A percentile compares a stretch with the other conserved stretches of the same genome.
Conservation (phyloP, 2,888 invertebrate genomes). For the Yponomeuta cagnagella region DNA sequence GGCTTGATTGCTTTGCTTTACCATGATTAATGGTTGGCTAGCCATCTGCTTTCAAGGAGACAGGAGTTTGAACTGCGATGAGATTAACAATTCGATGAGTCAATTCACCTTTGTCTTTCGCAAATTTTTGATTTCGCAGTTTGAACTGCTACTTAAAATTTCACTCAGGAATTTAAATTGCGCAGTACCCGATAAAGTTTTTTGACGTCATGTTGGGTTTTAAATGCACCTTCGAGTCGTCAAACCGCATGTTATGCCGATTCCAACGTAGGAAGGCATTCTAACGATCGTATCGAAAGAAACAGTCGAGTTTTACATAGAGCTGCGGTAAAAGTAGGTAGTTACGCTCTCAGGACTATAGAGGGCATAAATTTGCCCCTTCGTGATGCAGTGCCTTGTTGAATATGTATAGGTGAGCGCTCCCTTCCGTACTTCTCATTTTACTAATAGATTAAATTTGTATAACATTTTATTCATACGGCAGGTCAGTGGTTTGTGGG, state of each 20-base stretch:
- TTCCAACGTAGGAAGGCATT: constrained; percentile 30
- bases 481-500: constrained; percentile 61
- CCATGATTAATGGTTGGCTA: constrained; percentile 14
- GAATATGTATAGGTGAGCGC: constrained; percentile 73
- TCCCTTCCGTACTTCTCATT: constrained; percentile 76
- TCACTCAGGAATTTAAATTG: not conserved
- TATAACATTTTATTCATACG: constrained; percentile 72
- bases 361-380: constrained; percentile 68
- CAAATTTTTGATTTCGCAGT: not conserved
- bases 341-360: constrained; percentile 63
- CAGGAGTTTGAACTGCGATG: not conserved
- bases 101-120: not conserved
- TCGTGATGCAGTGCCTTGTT: constrained; percentile 75
- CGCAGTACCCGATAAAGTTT: not conserved
- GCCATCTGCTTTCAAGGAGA: constrained; percentile 14
- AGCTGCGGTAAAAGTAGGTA: constrained; percentile 53
- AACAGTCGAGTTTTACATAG: constrained; percentile 72
- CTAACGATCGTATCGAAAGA: constrained; percentile 65
- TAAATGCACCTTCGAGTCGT: constrained; percentile 30
- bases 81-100: not conserved
- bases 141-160: not conserved
- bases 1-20: constrained; percentile 15
- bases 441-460: constrained; percentile 77
- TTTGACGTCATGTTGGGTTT: constrained; percentile 4
- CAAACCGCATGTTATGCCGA: constrained; percentile 15